Evolutionary conservation across 2,888 invertebrate species (phyloP).

Genomic region (Boloria euphrosyne): DNA sequence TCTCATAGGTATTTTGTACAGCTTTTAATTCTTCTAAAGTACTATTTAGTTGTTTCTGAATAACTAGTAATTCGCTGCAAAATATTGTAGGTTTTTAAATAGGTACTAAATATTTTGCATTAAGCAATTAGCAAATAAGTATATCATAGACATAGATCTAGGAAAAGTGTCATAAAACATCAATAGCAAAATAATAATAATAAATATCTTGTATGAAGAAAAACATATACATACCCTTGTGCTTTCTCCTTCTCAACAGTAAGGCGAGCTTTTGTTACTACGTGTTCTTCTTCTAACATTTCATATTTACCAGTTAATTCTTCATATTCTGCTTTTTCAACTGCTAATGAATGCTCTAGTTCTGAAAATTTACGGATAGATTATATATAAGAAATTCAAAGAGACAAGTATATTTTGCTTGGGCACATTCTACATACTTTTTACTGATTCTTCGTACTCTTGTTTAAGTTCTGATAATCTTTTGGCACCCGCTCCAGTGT

Average conservation of each 20-base stretch:
- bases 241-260: constrained; percentile 91
- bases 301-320: constrained; percentile 92
- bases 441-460: constrained; percentile 85
- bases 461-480: constrained; percentile 85
- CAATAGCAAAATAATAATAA: neutral
- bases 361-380: constrained; percentile 67
- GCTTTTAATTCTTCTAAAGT: constrained; percentile 85
- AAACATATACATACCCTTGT: constrained; percentile 78
- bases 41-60: constrained; percentile 84
- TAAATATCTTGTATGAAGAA: constrained; percentile 9
- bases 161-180: no score
- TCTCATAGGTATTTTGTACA: constrained; percentile 84
- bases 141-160: no score
- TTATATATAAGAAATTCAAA: neutral
- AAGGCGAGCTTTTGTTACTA: constrained; percentile 90
- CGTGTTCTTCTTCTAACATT: constrained; percentile 91
- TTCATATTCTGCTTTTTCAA: constrained; percentile 88
- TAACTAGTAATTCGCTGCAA: constrained; percentile 83
- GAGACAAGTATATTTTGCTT: neutral
- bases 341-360: constrained; percentile 85
- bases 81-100: constrained; percentile 19
- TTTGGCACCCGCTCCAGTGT: constrained; percentile 83
- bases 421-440: constrained; percentile 79
- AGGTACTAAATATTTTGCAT: neutral
- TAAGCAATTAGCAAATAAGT: neutral